Evolutionary conservation across 1,140 invertebrate species (phyloP), one percentile per base, ranked within the genome.

Genomic region (Chlorops oryzae): DNA sequence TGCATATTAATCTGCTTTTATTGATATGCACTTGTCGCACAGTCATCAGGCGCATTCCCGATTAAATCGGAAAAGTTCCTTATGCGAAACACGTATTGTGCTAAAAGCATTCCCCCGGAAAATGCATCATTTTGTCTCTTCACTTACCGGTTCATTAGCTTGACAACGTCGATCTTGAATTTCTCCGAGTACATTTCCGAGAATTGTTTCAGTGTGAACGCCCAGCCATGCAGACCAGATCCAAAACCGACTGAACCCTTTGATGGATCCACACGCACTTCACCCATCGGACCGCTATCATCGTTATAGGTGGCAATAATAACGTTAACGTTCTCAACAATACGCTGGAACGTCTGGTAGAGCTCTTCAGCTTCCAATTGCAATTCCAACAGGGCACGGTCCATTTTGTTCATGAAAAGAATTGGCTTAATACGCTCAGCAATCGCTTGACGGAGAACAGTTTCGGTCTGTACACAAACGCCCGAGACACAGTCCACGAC

Each of bases 341-440:
- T 98, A 81, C 96, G 88, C 77, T 97, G 93, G 85, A 99, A 99
- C 68, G 94, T 98, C 78, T 99, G 96, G 76, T 96, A 99, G 17
- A 99, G 78, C 74, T 97, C 93, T 79, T 99, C 97, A 58, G 88
- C 83, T 42, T 92, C 93, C 57, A 98, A 77, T 73, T 98, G 94
- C 63, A 98, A 77, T 75, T 98, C 95, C 2, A 98, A 78, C 32
- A 98, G 79, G 61, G 93, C 96, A 65, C 95, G 87, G 79, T 99
- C 96, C 96, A 99, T 98, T 78, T 98, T 98, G 87, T 99, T 98
- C 95, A 98, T 98, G 86, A 99, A 98, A 55, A 98, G 80, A 63
- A 98, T 92, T 46, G 96, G 96, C 85, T 97, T 97, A 65, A 99
- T 98, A 72, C 96, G 87, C 77, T 99, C 96, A 57, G 92, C 92